Evolutionary conservation across 2,113 vertebrate species (phyloP).

Genomic region (Embiotoca jacksoni): DNA sequence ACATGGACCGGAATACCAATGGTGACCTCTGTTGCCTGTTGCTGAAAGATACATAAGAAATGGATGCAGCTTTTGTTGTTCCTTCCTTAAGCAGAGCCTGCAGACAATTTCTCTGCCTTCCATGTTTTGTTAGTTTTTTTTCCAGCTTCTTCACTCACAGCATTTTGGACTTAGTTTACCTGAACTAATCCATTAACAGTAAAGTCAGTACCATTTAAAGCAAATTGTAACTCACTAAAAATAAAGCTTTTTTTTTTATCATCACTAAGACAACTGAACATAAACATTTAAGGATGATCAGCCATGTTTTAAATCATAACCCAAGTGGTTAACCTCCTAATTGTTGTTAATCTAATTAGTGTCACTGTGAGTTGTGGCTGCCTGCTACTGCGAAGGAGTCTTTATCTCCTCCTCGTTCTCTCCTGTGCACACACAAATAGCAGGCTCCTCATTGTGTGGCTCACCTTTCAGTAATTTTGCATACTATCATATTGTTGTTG

Average conservation of each 20-base stretch:
- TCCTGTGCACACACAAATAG: constrained; percentile 1
- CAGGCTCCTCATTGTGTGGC: constrained; percentile 11
- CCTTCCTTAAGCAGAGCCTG: constrained; percentile 33
- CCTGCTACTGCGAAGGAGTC: neutral
- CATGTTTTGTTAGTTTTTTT: neutral
- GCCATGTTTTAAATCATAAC: constrained; percentile 7
- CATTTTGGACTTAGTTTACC: constrained; percentile 10
- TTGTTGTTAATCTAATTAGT: constrained; percentile 37
- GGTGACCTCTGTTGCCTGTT: constrained; percentile 60
- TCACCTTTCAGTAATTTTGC: constrained; percentile 57
- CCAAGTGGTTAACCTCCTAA: constrained; percentile 20
- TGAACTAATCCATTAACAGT: neutral
- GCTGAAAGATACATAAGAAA: constrained; percentile 53
- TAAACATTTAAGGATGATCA: neutral
- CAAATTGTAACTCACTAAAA: neutral
- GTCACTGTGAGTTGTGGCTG: neutral
- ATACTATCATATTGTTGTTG: constrained; percentile 56
- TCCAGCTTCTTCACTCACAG: constrained; percentile 2
- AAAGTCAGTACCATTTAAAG: neutral
- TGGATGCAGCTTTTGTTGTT: constrained; percentile 36
- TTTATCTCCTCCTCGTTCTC: constrained; percentile 7
- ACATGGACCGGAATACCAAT: constrained; percentile 67
- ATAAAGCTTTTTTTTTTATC: neutral
- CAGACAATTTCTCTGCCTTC: constrained; percentile 37
- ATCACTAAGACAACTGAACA: neutral